Evolutionary conservation across 2,797 vertebrate species (phyloP).

Genomic region (Poecilia gillii): DNA sequence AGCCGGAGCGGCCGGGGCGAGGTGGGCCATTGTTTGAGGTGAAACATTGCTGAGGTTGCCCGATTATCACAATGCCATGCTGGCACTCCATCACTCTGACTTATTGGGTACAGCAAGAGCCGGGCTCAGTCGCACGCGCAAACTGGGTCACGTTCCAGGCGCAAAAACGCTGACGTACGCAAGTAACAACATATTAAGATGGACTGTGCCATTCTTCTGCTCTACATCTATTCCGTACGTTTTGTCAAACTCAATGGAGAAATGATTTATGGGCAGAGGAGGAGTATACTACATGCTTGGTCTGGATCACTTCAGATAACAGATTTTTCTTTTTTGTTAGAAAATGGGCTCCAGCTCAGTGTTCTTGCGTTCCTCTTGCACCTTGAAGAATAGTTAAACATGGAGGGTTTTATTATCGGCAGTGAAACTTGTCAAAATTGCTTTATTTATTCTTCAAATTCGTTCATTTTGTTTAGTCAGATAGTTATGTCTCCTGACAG

Average conservation of each 20-base stretch:
- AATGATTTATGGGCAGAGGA: neutral
- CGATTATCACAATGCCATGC: conserved; percentile 32
- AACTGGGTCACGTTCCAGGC: conserved; percentile 11
- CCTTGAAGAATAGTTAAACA: conserved; percentile 41
- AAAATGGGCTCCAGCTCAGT: neutral
- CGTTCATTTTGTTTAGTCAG: no score
- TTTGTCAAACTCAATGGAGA: neutral
- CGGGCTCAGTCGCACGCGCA: conserved; percentile 4
- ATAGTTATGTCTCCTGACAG: no score
- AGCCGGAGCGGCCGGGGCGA: neutral
- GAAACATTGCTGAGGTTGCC: conserved; percentile 51
- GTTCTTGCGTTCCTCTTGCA: neutral
- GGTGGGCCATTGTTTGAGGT: conserved; percentile 16
- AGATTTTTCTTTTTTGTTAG: neutral
- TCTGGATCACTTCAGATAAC: neutral
- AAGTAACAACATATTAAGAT: conserved; percentile 13
- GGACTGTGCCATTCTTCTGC: neutral
- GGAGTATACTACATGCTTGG: neutral
- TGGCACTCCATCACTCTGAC: conserved; percentile 62
- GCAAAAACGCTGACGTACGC: conserved; percentile 42
- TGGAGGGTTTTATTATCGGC: no score
- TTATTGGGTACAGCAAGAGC: conserved; percentile 53
- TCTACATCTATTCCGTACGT: no score
- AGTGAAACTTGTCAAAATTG: no score
- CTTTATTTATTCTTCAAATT: no score